phyloP scores from a whole-genome alignment of 2,888 invertebrate genomes.

The Danaus chrysippus region DNA sequence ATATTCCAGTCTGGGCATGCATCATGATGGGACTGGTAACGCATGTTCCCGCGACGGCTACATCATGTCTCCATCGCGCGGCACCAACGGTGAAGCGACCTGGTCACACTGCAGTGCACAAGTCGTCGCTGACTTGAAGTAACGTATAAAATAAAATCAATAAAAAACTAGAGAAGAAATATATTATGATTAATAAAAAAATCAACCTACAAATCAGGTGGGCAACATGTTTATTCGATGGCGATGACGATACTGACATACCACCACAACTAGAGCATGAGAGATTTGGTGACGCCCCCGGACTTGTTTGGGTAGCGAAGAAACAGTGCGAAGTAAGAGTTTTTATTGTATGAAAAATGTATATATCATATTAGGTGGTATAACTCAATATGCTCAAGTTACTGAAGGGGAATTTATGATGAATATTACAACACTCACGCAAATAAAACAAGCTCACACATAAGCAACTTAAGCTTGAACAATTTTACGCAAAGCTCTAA shows the following conservation, averaged over 20 bases:
- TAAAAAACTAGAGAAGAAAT: no score
- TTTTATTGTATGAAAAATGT: not conserved
- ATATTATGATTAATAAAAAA: no score
- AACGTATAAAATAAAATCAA: slow-evolving; percentile 32
- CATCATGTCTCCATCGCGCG: slow-evolving; percentile 90
- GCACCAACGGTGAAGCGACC: slow-evolving; percentile 86
- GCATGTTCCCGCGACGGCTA: slow-evolving; percentile 86
- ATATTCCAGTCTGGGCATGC: slow-evolving; percentile 86
- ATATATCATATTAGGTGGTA: not conserved
- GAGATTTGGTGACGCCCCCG: slow-evolving; percentile 82
- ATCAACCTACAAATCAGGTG: slow-evolving; percentile 54
- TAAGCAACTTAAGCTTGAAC: no score
- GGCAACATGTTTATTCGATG: slow-evolving; percentile 83
- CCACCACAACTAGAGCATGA: slow-evolving; percentile 79
- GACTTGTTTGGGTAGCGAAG: slow-evolving; percentile 84
- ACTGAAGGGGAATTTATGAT: not conserved
- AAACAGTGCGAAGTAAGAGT: slow-evolving; percentile 82
- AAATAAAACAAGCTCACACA: no score
- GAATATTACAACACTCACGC: no score
- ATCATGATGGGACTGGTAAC: slow-evolving; percentile 87
- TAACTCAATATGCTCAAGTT: not conserved
- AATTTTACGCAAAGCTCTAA: no score
- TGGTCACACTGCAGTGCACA: slow-evolving; percentile 88
- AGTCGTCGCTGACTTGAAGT: slow-evolving; percentile 81
- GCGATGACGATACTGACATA: slow-evolving; percentile 62